phyloP scores from a whole-genome alignment of 2,888 invertebrate genomes.

The Cryptocephalus primarius region DNA sequence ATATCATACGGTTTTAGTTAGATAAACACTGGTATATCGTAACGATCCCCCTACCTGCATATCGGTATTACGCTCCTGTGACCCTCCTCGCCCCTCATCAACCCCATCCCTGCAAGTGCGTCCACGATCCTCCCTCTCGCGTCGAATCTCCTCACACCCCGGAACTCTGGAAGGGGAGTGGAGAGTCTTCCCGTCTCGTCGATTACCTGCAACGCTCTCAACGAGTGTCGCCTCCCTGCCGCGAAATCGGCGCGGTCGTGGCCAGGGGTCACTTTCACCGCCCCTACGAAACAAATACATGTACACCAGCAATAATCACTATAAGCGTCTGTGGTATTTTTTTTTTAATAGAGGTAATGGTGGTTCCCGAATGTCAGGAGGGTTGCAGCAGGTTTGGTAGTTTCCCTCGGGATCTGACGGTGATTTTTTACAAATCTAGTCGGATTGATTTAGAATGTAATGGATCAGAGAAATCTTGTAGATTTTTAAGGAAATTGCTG shows the following conservation, averaged over 20 bases:
- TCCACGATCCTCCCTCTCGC: conserved; percentile 74
- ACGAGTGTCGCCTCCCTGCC: conserved; percentile 77
- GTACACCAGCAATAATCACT: too few relatives aligned
- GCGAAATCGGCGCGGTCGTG: conserved; percentile 97
- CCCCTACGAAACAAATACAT: conserved; percentile 46
- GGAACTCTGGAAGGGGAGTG: conserved; percentile 62
- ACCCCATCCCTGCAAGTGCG: conserved; percentile 60
- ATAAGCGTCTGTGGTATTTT: too few relatives aligned
- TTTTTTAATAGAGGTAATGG: too few relatives aligned
- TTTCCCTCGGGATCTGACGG: too few relatives aligned
- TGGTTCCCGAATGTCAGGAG: too few relatives aligned
- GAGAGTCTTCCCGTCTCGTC: conserved; percentile 83
- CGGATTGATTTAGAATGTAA: too few relatives aligned
- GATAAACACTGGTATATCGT: too few relatives aligned
- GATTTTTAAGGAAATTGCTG: too few relatives aligned
- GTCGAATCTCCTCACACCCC: conserved; percentile 83
- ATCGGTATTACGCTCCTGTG: conserved; percentile 96
- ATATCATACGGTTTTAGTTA: too few relatives aligned
- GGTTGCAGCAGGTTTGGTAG: too few relatives aligned
- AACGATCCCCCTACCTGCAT: conserved; percentile 38
- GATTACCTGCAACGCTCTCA: conserved; percentile 81
- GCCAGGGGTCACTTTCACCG: conserved; percentile 97
- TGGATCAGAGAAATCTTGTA: too few relatives aligned
- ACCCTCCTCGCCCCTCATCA: conserved; percentile 45
- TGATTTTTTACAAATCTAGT: too few relatives aligned